A percentile compares a stretch with the other conserved stretches of the same genome.
Evolutionary conservation across 2,113 vertebrate species (phyloP).

Genomic region (Ciconia maguari): DNA sequence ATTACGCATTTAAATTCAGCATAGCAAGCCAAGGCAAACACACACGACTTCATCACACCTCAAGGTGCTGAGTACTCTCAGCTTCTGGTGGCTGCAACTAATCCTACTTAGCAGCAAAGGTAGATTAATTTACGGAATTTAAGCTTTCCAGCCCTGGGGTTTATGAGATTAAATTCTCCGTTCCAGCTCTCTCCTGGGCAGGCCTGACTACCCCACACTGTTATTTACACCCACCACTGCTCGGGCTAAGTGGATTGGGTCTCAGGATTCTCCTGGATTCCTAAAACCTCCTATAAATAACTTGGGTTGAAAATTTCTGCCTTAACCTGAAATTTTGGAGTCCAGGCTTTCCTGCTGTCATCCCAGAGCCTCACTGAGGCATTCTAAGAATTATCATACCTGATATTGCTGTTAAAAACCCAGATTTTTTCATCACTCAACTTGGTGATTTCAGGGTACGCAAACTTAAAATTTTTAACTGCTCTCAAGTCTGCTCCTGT

Average conservation of each 20-base stretch:
- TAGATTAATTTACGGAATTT: constrained; percentile 14
- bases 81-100: constrained; percentile 7
- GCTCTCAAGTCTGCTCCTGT: not conserved
- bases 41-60: not conserved
- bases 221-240: not conserved
- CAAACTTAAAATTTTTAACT: not conserved
- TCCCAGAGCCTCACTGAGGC: not conserved
- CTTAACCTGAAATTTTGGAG: not conserved
- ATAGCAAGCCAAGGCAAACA: not conserved
- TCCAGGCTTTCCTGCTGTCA: not conserved
- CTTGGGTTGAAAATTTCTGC: not conserved
- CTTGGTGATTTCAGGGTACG: not conserved
- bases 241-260: not conserved
- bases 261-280: not conserved
- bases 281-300: not conserved
- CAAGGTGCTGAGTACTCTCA: not conserved
- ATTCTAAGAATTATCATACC: not conserved
- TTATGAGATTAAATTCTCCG: not conserved
- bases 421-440: not conserved
- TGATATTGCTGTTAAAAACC: not conserved
- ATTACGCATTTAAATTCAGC: not conserved
- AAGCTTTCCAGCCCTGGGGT: not conserved
- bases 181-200: not conserved
- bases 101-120: constrained; percentile 19
- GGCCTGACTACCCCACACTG: not conserved